Evolutionary conservation across 2,113 vertebrate species (phyloP).

Genomic region (Dicrurus megarhynchus): DNA sequence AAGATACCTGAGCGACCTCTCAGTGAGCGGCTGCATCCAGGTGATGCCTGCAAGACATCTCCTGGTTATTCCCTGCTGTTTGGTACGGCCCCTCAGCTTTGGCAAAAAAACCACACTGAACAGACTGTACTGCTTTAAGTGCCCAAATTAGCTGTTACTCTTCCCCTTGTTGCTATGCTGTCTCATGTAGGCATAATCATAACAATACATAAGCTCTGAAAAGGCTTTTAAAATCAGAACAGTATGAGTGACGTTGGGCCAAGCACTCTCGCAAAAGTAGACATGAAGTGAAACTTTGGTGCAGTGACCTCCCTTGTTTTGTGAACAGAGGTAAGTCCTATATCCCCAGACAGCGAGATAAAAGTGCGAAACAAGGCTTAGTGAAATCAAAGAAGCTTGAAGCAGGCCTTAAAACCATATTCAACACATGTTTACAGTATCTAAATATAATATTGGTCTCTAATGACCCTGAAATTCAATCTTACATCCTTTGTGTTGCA

Average conservation of each 20-base stretch:
- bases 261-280: not conserved
- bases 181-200: not conserved
- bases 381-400: not conserved
- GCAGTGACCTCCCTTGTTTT: not conserved
- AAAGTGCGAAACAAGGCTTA: not conserved
- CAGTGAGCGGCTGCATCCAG: fast-evolving
- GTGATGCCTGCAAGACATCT: not conserved
- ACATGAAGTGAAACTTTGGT: not conserved
- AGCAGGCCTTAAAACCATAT: not conserved
- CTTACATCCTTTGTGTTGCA: not conserved
- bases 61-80: not conserved
- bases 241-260: not conserved
- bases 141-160: not conserved
- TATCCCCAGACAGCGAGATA: not conserved
- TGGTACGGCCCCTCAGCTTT: not conserved
- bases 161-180: not conserved
- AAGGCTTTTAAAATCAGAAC: not conserved
- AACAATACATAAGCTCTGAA: not conserved
- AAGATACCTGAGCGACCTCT: not conserved
- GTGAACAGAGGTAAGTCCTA: not conserved
- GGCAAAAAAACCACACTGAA: not conserved
- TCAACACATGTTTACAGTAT: not conserved
- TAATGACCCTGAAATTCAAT: not conserved
- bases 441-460: not conserved
- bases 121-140: not conserved